Evolutionary conservation across 2,888 invertebrate genomes (phyloP).

Genomic region (Megastigmus dorsalis): DNA sequence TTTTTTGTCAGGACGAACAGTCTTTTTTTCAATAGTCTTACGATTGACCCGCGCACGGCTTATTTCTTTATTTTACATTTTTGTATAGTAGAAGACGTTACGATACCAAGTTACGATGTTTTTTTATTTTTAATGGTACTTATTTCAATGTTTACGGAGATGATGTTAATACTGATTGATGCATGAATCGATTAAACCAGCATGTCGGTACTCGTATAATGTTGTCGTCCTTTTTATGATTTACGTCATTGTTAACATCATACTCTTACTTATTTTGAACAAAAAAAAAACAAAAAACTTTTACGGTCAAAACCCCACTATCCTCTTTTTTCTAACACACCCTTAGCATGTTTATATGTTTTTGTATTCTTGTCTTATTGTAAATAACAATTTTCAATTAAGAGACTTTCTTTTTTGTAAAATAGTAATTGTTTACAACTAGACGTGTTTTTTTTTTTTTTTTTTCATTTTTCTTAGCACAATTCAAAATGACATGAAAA

Average conservation of each 20-base stretch:
- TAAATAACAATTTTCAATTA: constrained; percentile 43
- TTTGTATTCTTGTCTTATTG: constrained; percentile 22
- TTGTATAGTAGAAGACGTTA: constrained; percentile 5
- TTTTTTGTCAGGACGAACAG: constrained; percentile 5
- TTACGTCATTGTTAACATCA: constrained; percentile 1
- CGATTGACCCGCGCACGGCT: constrained; percentile 28
- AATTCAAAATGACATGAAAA: background rate
- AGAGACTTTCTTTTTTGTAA: constrained; percentile 39
- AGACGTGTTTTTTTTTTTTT: constrained; percentile 41
- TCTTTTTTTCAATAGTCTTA: background rate
- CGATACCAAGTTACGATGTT: background rate
- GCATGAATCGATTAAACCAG: background rate
- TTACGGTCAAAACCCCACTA: too few relatives aligned
- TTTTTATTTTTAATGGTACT: constrained; percentile 8
- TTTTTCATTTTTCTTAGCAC: constrained; percentile 40
- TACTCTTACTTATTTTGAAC: background rate
- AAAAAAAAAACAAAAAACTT: background rate
- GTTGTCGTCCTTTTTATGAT: background rate
- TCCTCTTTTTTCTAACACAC: constrained; percentile 32
- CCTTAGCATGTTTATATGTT: constrained; percentile 29
- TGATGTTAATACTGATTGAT: background rate
- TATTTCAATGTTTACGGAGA: background rate
- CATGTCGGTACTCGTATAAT: background rate
- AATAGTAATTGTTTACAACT: constrained; percentile 37
- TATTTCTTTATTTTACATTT: constrained; percentile 26